Base-by-base conservation (phyloP, 2,113 vertebrate species). In the Rallus limicola region DNA sequence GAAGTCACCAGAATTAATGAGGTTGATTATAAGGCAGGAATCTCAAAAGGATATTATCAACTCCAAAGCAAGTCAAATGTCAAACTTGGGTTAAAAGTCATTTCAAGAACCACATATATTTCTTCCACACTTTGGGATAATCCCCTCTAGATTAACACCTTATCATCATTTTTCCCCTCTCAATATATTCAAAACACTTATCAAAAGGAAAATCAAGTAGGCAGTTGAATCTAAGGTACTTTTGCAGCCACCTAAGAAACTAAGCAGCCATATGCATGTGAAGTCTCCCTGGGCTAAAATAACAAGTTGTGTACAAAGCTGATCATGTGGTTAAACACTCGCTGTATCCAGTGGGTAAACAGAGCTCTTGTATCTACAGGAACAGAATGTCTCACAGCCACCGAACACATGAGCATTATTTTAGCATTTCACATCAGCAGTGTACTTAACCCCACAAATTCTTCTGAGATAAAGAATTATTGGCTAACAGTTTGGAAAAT, bases 1-100 rank as follows among this genome's bases (percentile, higher is more conserved):
- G 80, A 92, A 97, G 62, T 92, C 81, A 85, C 65, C 80, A 78
- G 93, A 95, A 95, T 95, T 93, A 96, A 97, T 95, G 93, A 94
- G 88, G 88, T 36, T 91, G 79, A 93, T 93, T 92, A 50, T 79
- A 95, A 94, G 64, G 70, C 90, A 96, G 95, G 81, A 63, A 95
- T 89, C 80, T 92, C 95, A 93, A 92, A 97, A 92, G 81, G 59
- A 88, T 91, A 82, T 93, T 91, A 88, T 50, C 88, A 90, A 77
- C 44, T 82, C 65, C 53, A 71, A 70, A 92, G 58, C 31, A 93
- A 96, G 92, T 48, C 79, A 94, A 91, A 85, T 89, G 88, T 91
- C 95, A 79, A 72, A 91, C 31, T 58, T 65, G 36, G 92, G 86
- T 86, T 93, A 94, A 86, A 97, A 96, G 85, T 94, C 31, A 95